phyloP scores from a whole-genome alignment of 2,113 vertebrate species.

The Nymphicus hollandicus region DNA sequence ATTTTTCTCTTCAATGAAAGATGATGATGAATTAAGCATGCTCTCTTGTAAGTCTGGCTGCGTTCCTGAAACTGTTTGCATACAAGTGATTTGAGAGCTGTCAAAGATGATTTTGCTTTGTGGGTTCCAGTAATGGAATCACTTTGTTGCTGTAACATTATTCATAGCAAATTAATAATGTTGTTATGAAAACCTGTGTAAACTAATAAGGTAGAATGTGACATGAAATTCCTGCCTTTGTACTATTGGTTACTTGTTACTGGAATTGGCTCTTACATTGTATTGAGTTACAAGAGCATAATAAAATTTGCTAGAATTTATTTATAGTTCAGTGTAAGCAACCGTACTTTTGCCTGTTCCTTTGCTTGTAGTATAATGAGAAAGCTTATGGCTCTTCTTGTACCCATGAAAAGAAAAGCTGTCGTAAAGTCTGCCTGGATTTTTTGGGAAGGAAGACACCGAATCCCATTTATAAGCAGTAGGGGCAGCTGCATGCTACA shows the following conservation, averaged over 20 bases:
- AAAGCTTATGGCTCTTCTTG: background rate
- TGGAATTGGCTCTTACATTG: background rate
- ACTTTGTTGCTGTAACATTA: background rate
- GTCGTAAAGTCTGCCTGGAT: background rate
- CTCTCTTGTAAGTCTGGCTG: background rate
- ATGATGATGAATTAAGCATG: background rate
- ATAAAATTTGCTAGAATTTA: background rate
- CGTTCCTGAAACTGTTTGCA: background rate
- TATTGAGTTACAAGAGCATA: background rate
- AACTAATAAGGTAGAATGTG: slow-evolving; percentile 21
- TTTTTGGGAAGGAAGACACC: background rate
- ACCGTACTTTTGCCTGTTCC: background rate
- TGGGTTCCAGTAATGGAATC: background rate
- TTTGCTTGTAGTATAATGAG: background rate
- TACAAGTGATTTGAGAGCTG: background rate
- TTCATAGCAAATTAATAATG: slow-evolving; percentile 3
- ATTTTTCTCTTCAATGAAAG: background rate
- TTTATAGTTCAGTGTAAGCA: background rate
- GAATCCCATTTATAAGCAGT: background rate
- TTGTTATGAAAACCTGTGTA: slow-evolving; percentile 29
- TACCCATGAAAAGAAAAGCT: background rate
- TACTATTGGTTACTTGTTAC: background rate
- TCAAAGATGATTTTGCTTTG: background rate
- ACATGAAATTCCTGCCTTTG: background rate
- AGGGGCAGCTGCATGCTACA: background rate